These are phyloP conservation scores for Blennius ocellaris DNA, from an alignment of 2,113 vertebrate species.

Conservation along the genomic window DNA sequence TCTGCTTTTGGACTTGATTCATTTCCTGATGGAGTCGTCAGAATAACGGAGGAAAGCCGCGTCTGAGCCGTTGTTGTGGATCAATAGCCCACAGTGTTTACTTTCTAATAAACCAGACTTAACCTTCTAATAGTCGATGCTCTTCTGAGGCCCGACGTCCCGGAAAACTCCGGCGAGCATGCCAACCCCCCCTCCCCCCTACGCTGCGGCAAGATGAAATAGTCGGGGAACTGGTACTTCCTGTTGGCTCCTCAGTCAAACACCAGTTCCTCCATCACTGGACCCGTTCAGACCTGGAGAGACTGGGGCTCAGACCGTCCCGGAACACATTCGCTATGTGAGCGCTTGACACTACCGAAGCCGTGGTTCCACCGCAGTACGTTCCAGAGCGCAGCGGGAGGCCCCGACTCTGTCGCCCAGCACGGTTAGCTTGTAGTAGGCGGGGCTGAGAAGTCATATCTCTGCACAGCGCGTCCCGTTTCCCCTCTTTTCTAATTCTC, in stretches of 20 bases:
- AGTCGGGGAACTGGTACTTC: conserved; percentile 37
- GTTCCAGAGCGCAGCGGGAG: too few species aligned
- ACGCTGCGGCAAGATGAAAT: conserved; percentile 28
- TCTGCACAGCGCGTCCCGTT: too few species aligned
- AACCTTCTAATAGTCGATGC: conserved; percentile 33
- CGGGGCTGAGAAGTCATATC: too few species aligned
- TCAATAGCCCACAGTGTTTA: conserved; percentile 27
- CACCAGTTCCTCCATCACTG: too few species aligned
- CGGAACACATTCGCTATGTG: too few species aligned
- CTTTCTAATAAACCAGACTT: conserved; percentile 11
- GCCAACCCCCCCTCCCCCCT: conserved; percentile 7
- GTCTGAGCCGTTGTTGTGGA: conserved; percentile 11
- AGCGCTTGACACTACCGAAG: too few species aligned
- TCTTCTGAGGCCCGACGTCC: conserved; percentile 36
- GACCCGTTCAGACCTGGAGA: too few species aligned
- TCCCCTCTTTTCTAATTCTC: too few species aligned
- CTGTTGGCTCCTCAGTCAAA: conserved; percentile 13
- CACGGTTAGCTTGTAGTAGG: too few species aligned
- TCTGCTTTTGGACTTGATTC: conserved; percentile 12
- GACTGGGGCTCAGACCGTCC: too few species aligned
- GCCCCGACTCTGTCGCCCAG: too few species aligned
- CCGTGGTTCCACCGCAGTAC: too few species aligned
- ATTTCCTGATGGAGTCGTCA: conserved; percentile 26
- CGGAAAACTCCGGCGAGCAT: conserved; percentile 51
- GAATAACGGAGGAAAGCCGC: conserved; percentile 5